Evolutionary conservation across 2,113 vertebrate species (phyloP).

Genomic region (Parotia lawesii): DNA sequence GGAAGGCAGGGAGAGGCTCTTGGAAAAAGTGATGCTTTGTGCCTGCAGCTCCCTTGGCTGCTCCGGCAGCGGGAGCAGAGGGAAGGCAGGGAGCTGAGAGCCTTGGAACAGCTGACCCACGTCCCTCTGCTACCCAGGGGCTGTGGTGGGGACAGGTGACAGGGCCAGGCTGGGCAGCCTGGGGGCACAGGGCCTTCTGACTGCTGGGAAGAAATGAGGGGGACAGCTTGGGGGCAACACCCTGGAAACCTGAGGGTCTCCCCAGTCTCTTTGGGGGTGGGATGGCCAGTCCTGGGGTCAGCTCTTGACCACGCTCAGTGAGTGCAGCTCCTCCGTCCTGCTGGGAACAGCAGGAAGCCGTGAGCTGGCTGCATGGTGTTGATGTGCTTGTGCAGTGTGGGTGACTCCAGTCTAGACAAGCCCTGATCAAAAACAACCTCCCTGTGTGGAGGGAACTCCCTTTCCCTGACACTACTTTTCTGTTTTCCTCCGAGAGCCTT

Average conservation of each 20-base stretch:
- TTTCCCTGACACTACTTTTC: neutral
- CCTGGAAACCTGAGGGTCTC: neutral
- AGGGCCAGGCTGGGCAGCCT: neutral
- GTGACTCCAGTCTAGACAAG: constrained; percentile 47
- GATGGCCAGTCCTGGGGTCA: neutral
- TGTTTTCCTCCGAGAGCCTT: neutral
- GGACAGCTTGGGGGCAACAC: fast-evolving
- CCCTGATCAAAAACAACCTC: constrained; percentile 16
- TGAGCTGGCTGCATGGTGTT: neutral
- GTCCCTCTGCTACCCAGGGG: neutral
- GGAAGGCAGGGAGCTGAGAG: neutral
- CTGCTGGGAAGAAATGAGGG: neutral
- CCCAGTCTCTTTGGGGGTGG: fast-evolving
- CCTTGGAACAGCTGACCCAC: fast-evolving
- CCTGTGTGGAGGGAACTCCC: neutral
- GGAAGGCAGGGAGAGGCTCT: neutral
- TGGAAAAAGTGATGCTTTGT: constrained; percentile 42
- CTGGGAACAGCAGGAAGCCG: neutral
- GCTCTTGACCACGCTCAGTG: fast-evolving
- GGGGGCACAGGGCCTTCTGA: neutral
- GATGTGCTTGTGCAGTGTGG: neutral
- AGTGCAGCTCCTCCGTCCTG: neutral
- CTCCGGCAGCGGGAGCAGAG: fast-evolving
- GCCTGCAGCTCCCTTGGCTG: constrained; percentile 25
- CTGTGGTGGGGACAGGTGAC: neutral